phyloP scores from a whole-genome alignment of 2,888 invertebrate species.

The Drosophila merina region DNA sequence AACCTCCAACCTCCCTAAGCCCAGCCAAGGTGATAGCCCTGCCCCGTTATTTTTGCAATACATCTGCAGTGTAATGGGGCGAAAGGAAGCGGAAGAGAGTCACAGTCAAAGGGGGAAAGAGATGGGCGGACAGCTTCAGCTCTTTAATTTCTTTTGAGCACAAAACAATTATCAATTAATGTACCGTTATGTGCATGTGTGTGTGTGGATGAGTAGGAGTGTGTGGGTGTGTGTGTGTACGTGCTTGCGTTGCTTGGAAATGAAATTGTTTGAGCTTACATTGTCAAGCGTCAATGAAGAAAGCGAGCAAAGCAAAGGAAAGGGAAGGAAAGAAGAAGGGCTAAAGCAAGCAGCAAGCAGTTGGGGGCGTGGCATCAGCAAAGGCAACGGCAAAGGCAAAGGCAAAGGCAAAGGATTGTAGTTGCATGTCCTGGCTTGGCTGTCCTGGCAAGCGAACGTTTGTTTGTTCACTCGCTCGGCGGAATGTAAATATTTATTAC shows the following conservation, averaged over 20 bases:
- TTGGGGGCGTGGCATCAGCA: not conserved
- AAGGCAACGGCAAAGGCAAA: conserved; percentile 1
- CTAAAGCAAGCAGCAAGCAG: not conserved
- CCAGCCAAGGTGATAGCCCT: not conserved
- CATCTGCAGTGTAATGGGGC: conserved; percentile 61
- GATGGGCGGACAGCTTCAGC: conserved; percentile 15
- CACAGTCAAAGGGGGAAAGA: not conserved
- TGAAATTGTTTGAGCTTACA: conserved; percentile 69
- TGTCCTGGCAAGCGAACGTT: conserved; percentile 43
- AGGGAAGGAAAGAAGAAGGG: not conserved
- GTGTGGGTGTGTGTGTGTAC: conserved; percentile 24
- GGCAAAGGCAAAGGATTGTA: conserved; percentile 11
- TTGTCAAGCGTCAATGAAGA: conserved; percentile 35
- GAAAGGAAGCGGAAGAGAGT: conserved; percentile 17
- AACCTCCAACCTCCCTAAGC: conserved; percentile 8
- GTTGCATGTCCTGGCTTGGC: conserved; percentile 15
- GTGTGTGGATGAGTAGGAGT: conserved; percentile 9
- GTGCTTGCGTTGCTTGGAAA: conserved; percentile 43
- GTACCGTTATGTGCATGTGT: conserved; percentile 59
- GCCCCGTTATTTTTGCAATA: conserved; percentile 14
- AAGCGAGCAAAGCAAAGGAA: not conserved
- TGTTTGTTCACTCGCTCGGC: conserved; percentile 48
- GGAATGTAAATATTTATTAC: conserved; percentile 62
- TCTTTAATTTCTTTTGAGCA: conserved; percentile 77
- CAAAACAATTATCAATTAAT: conserved; percentile 79